Evolutionary conservation across 2,113 vertebrate genomes (phyloP).

Genomic region (Rissa tridactyla): DNA sequence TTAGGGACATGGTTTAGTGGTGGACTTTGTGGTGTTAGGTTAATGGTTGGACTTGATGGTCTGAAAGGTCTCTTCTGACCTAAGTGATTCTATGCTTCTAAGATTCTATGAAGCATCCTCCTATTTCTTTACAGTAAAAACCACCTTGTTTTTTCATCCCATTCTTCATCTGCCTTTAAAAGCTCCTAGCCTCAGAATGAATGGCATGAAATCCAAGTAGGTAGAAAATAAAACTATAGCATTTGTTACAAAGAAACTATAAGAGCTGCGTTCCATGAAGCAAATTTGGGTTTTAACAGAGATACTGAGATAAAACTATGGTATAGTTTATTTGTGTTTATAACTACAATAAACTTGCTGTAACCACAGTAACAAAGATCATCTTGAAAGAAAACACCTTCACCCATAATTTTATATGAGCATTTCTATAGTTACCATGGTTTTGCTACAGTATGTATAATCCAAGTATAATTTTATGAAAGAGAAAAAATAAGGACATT

Average conservation of each 20-base stretch:
- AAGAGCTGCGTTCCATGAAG: neutral
- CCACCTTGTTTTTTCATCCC: neutral
- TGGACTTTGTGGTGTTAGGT: neutral
- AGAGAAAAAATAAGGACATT: neutral
- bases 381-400: conserved; percentile 1
- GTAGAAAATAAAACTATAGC: neutral
- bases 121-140: neutral
- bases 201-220: neutral
- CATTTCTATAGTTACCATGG: neutral
- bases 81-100: neutral
- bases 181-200: neutral
- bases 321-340: conserved; percentile 41
- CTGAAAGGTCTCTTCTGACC: neutral
- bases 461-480: conserved; percentile 28
- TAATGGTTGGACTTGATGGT: neutral
- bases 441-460: conserved; percentile 18
- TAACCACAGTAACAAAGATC: conserved; percentile 11
- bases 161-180: neutral
- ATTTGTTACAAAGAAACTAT: neutral
- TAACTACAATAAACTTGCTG: conserved; percentile 13
- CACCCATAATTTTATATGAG: neutral
- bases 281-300: conserved; percentile 15
- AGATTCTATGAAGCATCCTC: neutral
- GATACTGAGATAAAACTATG: conserved; percentile 11
- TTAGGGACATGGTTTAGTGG: neutral